Evolutionary conservation across 2,113 vertebrate species (phyloP), one percentile per base, ranked within the genome.

Genomic region (Mastomys natalensis): DNA sequence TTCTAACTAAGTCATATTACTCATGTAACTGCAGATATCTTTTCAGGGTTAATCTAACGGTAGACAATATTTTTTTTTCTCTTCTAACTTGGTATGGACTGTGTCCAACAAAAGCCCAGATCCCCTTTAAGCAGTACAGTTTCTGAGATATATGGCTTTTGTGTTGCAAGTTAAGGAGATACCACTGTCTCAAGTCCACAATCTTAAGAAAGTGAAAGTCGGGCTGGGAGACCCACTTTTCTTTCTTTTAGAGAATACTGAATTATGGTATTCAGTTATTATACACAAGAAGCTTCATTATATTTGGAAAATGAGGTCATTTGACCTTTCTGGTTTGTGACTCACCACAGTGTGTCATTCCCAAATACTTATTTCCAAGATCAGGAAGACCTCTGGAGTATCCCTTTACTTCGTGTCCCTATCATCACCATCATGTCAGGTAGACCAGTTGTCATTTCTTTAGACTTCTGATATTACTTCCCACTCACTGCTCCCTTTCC

Each of bases 41-140:
- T 93, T 98, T 96, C 90, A 97, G 19, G 94, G 85, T 96, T 97
- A 78, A 87, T 87, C 68, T 82, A 97, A 80, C 40, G 73, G 90
- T 85, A 91, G 95, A 92, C 12, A n/a, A 3, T 72, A 1, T 26
- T 94, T 43, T 53, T 48, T 96, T 93, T 90, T 55, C 19, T 84
- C 26, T 80, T 90, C 53, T 5, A 90, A 29, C 13, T 3, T 51
- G 55, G 34, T 24, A 66, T 34, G 60, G 66, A 40, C 70, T 58
- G 60, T 90, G 43, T 58, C 7, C 45, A 21, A 80, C 81, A 72
- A 53, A 84, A 72, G 48, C 11, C 48, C 48, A 9, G 8, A 51
- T 94, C 24, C 78, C 12, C 58, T 82, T 53, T 92, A 78, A 48
- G 90, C 26, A 91, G n/a, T 7, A 51, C 78, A 3, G 11, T 40